Conservation (phyloP, 2,113 vertebrate genomes). For the Puma concolor region DNA sequence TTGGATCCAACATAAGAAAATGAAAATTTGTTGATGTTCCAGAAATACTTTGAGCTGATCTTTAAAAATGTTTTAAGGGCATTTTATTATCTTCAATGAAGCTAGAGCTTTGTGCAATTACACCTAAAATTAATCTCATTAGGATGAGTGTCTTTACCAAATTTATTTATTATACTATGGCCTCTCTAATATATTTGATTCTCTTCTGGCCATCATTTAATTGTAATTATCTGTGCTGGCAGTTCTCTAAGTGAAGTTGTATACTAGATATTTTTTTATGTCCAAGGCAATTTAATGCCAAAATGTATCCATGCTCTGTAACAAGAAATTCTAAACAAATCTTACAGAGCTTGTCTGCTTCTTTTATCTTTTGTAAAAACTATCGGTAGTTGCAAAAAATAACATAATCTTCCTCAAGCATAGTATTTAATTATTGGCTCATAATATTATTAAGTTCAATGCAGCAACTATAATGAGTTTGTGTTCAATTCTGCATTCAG, state of each 20-base stretch:
- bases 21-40: slow-evolving; percentile 67
- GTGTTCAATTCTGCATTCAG: slow-evolving; percentile 43
- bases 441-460: slow-evolving; percentile 58
- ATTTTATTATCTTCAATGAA: slow-evolving; percentile 62
- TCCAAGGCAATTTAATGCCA: slow-evolving; percentile 53
- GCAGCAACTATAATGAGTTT: slow-evolving; percentile 33
- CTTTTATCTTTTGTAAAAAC: slow-evolving; percentile 59
- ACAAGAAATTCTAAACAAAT: slow-evolving; percentile 50
- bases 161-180: slow-evolving; percentile 48
- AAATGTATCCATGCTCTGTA: slow-evolving; percentile 33
- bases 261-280: slow-evolving; percentile 41
- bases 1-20: slow-evolving; percentile 55
- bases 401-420: slow-evolving; percentile 53
- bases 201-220: not conserved
- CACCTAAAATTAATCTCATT: slow-evolving; percentile 73
- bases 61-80: slow-evolving; percentile 57
- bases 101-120: slow-evolving; percentile 65
- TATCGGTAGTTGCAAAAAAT: slow-evolving; percentile 54
- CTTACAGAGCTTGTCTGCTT: slow-evolving; percentile 16
- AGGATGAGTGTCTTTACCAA: slow-evolving; percentile 37
- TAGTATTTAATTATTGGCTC: slow-evolving; percentile 59
- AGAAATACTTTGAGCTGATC: slow-evolving; percentile 62
- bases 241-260: slow-evolving; percentile 14
- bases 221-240: slow-evolving; percentile 33
- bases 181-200: slow-evolving; percentile 59